These are phyloP conservation scores for Gambelia wislizenii DNA, from an alignment of 2,797 vertebrate species.

Conservation along the genomic window DNA sequence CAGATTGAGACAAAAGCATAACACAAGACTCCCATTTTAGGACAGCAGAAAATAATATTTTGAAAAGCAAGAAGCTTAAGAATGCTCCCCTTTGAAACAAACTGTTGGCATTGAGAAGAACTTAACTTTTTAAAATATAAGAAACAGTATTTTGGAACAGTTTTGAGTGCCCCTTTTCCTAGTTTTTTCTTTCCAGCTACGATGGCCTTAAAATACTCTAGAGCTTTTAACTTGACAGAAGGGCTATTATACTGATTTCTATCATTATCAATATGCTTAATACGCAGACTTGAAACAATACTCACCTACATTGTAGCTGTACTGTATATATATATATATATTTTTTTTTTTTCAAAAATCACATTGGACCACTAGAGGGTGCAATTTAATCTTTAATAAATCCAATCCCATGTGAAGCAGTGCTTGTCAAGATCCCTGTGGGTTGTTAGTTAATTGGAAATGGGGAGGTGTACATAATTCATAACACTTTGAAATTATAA, in stretches of 20 bases:
- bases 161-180: not conserved
- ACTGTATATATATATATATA: too few species aligned
- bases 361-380: slow-evolving; percentile 65
- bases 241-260: not conserved
- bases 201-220: not conserved
- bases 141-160: not conserved
- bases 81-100: not conserved
- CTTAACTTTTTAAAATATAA: not conserved
- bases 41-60: not conserved
- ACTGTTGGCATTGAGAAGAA: not conserved
- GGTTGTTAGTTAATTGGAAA: not conserved
- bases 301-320: not conserved
- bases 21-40: not conserved
- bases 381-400: slow-evolving; percentile 45
- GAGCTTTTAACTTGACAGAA: not conserved
- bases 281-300: not conserved
- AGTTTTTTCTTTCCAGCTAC: not conserved
- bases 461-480: not conserved
- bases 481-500: not conserved
- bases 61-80: not conserved
- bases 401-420: not conserved
- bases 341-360: not conserved
- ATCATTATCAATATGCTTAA: not conserved
- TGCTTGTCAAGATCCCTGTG: not conserved
- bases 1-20: not conserved